phyloP scores from a whole-genome alignment of 1,140 invertebrate genomes.

The Macrotrachela quadricornifera region DNA sequence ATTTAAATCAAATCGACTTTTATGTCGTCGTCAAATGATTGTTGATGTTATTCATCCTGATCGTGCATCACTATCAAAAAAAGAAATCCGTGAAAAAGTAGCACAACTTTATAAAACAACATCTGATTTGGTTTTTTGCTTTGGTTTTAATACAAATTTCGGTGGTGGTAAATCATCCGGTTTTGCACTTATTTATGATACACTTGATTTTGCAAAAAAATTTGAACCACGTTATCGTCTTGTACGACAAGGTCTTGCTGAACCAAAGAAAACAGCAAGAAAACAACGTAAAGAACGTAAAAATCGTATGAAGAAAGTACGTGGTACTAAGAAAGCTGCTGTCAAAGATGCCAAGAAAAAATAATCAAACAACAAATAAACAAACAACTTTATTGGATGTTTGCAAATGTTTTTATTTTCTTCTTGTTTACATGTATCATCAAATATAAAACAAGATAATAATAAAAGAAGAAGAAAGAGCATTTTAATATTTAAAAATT shows the following conservation, averaged over 20 bases:
- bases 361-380: neutral
- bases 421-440: no score
- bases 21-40: slow-evolving; percentile 95
- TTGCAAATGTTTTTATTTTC: no score
- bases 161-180: slow-evolving; percentile 93
- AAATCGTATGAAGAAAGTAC: slow-evolving; percentile 99
- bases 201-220: slow-evolving; percentile 87
- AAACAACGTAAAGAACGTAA: slow-evolving; percentile 99
- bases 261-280: slow-evolving; percentile 58
- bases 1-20: slow-evolving; percentile 92
- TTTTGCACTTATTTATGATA: slow-evolving; percentile 91
- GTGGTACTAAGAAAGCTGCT: slow-evolving; percentile 92
- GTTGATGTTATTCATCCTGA: slow-evolving; percentile 91
- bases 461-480: no score
- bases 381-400: no score
- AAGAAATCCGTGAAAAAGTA: slow-evolving; percentile 81
- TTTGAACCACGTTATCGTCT: slow-evolving; percentile 96
- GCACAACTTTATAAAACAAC: slow-evolving; percentile 97
- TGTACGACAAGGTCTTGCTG: slow-evolving; percentile 63
- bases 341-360: slow-evolving; percentile 74
- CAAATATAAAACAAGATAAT: no score
- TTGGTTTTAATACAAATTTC: slow-evolving; percentile 88
- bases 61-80: slow-evolving; percentile 78
- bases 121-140: slow-evolving; percentile 84
- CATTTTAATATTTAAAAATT: no score